Percentiles rank a stretch among this genome's conserved stretches.
phyloP scores from a whole-genome alignment of 2,797 vertebrate genomes.

The Tragopan temminckii region DNA sequence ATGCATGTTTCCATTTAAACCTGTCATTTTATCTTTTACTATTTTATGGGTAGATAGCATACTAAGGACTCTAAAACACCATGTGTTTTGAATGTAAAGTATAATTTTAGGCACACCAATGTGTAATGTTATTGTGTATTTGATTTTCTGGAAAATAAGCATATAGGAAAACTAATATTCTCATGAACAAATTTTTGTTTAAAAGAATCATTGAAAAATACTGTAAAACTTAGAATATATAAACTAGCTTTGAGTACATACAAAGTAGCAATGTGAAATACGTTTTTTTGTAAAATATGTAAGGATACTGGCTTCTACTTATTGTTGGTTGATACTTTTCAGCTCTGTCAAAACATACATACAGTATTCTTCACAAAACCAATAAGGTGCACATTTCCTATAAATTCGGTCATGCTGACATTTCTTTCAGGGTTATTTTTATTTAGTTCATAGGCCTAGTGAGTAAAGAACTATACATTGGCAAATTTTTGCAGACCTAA shows the following conservation, averaged over 20 bases:
- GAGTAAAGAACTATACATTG: background rate
- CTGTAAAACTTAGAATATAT: background rate
- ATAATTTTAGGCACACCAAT: background rate
- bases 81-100: background rate
- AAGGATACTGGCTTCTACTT: background rate
- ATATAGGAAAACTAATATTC: background rate
- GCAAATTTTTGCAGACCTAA: background rate
- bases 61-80: background rate
- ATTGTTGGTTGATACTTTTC: background rate
- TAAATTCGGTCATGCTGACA: background rate
- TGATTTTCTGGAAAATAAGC: background rate
- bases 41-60: background rate
- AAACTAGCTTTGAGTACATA: background rate
- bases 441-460: background rate
- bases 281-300: background rate
- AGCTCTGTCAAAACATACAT: background rate
- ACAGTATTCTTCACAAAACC: background rate
- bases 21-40: background rate
- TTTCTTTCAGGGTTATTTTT: background rate
- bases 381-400: background rate
- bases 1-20: conserved; percentile 22
- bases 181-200: background rate
- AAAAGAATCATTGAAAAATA: background rate
- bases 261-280: background rate
- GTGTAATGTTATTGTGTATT: background rate